Percentiles rank a stretch among this genome's conserved stretches.
These are phyloP conservation scores for Lepilemur ruficaudatus DNA, from an alignment of 2,797 vertebrate genomes.

Conservation along the genomic window DNA sequence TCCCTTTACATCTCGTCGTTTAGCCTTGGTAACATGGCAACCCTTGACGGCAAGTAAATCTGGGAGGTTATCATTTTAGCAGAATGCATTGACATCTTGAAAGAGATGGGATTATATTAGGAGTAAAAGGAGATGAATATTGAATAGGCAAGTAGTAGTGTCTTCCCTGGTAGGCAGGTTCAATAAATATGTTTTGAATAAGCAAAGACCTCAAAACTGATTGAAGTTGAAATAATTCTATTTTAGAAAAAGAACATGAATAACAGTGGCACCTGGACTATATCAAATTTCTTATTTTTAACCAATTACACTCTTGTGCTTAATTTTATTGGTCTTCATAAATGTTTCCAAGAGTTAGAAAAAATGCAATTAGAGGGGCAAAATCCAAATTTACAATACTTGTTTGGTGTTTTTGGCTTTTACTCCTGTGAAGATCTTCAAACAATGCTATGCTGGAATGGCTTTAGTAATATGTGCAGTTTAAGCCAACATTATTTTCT, in stretches of 20 bases:
- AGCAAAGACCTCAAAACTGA: not conserved
- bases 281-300: slow-evolving; percentile 11
- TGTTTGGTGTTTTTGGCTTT: not conserved
- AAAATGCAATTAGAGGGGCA: not conserved
- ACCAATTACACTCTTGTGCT: not conserved
- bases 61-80: not conserved
- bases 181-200: slow-evolving; percentile 9
- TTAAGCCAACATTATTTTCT: slow-evolving; percentile 45
- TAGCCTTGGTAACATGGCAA: not conserved
- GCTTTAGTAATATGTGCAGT: slow-evolving; percentile 17
- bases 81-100: not conserved
- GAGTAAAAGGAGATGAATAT: not conserved
- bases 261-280: not conserved
- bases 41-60: not conserved
- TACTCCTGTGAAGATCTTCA: slow-evolving; percentile 15
- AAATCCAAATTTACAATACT: not conserved
- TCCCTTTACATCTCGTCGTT: not conserved
- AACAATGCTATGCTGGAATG: not conserved
- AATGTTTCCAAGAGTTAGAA: not conserved
- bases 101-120: not conserved
- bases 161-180: not conserved
- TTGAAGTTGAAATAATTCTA: not conserved
- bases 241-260: not conserved
- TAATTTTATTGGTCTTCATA: slow-evolving; percentile 29
- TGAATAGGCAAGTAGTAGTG: not conserved